A percentile compares a stretch with the other conserved stretches of the same genome.
Evolutionary conservation across 2,113 vertebrate genomes (phyloP).

Genomic region (Pseudorectes ferrugineus): DNA sequence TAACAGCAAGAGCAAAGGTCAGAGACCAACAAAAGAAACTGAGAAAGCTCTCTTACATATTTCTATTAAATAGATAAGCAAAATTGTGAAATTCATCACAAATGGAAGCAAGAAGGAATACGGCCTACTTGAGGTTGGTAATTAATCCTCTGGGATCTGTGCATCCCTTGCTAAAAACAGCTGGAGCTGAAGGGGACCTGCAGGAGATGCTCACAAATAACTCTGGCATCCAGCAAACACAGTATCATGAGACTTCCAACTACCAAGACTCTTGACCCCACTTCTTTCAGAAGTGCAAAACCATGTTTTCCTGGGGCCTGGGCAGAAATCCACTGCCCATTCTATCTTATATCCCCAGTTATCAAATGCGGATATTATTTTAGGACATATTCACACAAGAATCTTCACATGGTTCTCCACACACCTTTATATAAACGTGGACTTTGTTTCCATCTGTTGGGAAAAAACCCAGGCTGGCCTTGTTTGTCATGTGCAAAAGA

Average conservation of each 20-base stretch:
- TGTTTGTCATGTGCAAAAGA: background rate
- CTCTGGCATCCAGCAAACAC: background rate
- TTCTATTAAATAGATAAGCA: background rate
- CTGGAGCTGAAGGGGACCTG: background rate
- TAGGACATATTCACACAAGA: background rate
- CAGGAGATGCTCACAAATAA: background rate
- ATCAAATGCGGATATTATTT: background rate
- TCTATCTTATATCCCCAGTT: background rate
- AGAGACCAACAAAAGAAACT: background rate
- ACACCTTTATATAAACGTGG: fast-evolving
- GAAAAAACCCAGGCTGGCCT: background rate
- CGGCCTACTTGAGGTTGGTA: background rate
- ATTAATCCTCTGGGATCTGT: background rate
- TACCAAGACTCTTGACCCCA: background rate
- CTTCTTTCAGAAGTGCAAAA: background rate
- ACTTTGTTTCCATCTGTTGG: background rate
- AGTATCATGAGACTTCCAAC: background rate
- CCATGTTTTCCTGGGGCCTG: background rate
- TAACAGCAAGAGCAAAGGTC: background rate
- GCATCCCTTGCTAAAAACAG: background rate
- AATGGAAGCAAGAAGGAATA: background rate
- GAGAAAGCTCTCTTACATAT: background rate
- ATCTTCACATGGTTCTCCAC: background rate
- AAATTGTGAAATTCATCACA: background rate
- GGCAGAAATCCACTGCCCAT: background rate